These are phyloP conservation scores for Lota lota DNA, from an alignment of 2,113 vertebrate genomes.

Conservation along the genomic window DNA sequence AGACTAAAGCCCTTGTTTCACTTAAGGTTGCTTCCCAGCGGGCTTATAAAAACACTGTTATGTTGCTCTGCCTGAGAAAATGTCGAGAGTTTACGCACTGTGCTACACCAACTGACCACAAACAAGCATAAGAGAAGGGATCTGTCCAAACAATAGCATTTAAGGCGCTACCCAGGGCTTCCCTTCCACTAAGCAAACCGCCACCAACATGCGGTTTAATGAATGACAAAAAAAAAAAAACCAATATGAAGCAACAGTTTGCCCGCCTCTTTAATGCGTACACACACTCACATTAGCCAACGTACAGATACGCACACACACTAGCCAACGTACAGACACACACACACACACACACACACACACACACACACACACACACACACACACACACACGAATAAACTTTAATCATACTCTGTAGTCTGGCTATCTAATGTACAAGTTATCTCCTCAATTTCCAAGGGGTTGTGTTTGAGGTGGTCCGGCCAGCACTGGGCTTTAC, in stretches of 20 bases:
- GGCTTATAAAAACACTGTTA: slow-evolving; percentile 71
- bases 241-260: background rate
- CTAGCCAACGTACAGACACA: too few relatives aligned
- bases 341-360: too few relatives aligned
- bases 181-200: slow-evolving; percentile 43
- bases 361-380: too few relatives aligned
- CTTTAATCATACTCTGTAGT: background rate
- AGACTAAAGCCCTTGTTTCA: slow-evolving; percentile 61
- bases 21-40: slow-evolving; percentile 65
- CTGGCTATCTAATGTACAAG: background rate
- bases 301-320: too few relatives aligned
- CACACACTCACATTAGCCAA: too few relatives aligned
- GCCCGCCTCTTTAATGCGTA: background rate
- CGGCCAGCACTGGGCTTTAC: slow-evolving; percentile 39
- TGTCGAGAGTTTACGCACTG: slow-evolving; percentile 49
- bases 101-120: slow-evolving; percentile 63
- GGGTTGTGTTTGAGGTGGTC: slow-evolving; percentile 33
- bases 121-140: slow-evolving; percentile 55
- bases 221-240: slow-evolving; percentile 8
- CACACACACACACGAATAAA: background rate
- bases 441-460: slow-evolving; percentile 30
- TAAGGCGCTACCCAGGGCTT: slow-evolving; percentile 34
- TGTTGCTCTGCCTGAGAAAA: slow-evolving; percentile 70
- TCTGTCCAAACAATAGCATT: slow-evolving; percentile 58
- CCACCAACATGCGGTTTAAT: slow-evolving; percentile 26